phyloP scores from a whole-genome alignment of 2,113 vertebrate genomes.

The Psilopogon haemacephalus region DNA sequence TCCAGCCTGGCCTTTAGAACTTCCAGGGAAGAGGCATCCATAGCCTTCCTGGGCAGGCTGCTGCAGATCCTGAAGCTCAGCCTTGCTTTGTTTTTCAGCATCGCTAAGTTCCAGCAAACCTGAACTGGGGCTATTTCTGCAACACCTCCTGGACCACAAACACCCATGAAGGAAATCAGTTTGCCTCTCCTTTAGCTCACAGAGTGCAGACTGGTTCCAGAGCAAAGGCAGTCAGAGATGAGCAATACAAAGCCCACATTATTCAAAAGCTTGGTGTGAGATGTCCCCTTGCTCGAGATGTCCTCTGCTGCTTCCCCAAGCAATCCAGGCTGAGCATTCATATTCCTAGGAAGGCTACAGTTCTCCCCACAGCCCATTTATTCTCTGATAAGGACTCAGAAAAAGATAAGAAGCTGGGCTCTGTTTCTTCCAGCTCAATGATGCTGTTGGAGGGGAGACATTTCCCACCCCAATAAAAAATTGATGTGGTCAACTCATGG shows the following conservation, averaged over 20 bases:
- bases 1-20: too few species aligned
- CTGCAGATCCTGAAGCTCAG: background rate
- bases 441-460: rapidly evolving
- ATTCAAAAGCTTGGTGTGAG: background rate
- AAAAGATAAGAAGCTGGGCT: background rate
- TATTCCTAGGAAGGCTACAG: background rate
- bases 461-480: background rate
- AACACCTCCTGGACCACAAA: background rate
- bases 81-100: background rate
- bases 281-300: background rate
- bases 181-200: background rate
- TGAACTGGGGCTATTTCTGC: background rate
- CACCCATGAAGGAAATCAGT: background rate
- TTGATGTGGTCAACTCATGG: background rate
- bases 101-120: background rate
- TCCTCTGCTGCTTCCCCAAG: background rate
- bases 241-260: background rate
- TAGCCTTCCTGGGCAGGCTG: too few species aligned
- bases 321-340: background rate
- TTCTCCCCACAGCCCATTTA: background rate
- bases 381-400: background rate
- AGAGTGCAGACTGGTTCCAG: background rate
- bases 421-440: background rate
- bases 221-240: background rate
- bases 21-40: too few species aligned